Evolutionary conservation across 2,113 vertebrate genomes (phyloP), one percentile per base, ranked within the genome.

Genomic region (Serilophus lunatus): DNA sequence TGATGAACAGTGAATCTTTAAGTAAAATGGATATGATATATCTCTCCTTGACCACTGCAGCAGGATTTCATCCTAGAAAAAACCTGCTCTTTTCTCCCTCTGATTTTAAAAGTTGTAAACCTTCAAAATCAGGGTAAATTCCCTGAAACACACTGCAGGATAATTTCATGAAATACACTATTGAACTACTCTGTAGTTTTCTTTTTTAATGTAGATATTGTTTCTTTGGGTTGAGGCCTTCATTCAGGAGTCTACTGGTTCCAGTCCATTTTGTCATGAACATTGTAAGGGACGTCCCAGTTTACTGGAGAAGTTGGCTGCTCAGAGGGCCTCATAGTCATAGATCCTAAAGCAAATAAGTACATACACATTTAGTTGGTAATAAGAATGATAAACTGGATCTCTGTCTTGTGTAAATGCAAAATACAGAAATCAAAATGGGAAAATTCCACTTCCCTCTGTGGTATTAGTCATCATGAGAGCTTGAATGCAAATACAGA

Each of bases 371-470:
- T 87, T 90, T 76, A 76, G 42, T 28, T 64, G 68, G 59, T 70
- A 88, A 82, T 40, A 61, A 69, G 44, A 83, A n/a, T 35, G 13
- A 70, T 70, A 63, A 94, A 91, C 28, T 68, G 50, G 20, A 81
- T 64, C 26, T n/a, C 44, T 47, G 50, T 65, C 68, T 66, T 66
- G 38, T 56, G 51, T 81, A 93, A 92, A 97, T 80, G 68, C 54
- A 81, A 91, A 96, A 84, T 70, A 59, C 38, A 83, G 82, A 90
- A 94, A 90, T 86, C 82, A 88, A 90, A 93, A 83, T 33, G 85
- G 90, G 88, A 96, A 96, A 96, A 92, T 96, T 93, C 85, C 90
- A 92, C 85, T 92, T 95, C 44, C 88, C 76, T 90, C n/a, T 20
- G 6, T 68, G 56, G 71, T 88, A 63, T 93, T 94, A 95, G 90